phyloP scores from a whole-genome alignment of 2,797 vertebrate genomes.

The Emydoidea blandingii region DNA sequence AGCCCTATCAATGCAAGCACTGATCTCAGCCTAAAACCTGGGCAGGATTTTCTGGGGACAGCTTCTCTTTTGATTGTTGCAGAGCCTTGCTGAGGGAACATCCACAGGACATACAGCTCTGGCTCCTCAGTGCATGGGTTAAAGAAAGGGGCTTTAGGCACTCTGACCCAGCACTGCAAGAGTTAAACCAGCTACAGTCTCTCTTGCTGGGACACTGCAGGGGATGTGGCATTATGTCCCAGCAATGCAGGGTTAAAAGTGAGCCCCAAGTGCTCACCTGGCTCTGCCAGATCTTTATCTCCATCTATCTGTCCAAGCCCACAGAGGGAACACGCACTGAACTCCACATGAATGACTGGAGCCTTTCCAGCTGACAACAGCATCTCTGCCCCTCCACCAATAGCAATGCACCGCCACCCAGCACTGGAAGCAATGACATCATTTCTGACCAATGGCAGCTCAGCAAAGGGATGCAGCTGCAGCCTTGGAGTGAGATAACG shows the following conservation, averaged over 20 bases:
- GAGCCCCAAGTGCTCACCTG: constrained; percentile 61
- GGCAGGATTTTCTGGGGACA: neutral
- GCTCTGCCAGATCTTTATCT: constrained; percentile 41
- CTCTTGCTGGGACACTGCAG: rapidly evolving
- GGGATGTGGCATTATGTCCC: neutral
- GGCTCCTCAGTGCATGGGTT: neutral
- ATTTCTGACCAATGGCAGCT: constrained; percentile 92
- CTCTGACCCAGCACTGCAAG: constrained; percentile 36
- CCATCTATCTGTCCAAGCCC: constrained; percentile 64
- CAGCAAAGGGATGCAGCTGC: constrained; percentile 86
- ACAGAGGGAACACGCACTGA: constrained; percentile 68
- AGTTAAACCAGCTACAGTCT: constrained; percentile 57
- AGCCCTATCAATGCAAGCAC: constrained; percentile 45
- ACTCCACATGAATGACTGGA: constrained; percentile 92
- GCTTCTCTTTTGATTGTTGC: neutral
- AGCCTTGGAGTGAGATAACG: constrained; percentile 76
- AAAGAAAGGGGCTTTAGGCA: neutral
- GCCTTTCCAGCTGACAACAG: constrained; percentile 87
- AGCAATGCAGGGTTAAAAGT: constrained; percentile 66
- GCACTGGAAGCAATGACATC: constrained; percentile 94
- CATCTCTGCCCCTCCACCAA: constrained; percentile 87
- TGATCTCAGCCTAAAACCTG: neutral
- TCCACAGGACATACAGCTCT: neutral
- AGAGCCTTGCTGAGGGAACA: neutral
- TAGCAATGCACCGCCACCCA: constrained; percentile 77